Percentiles rank a stretch among this genome's conserved stretches.
Evolutionary conservation across 2,888 invertebrate genomes (phyloP).

Genomic region (Hydriomena furcata): DNA sequence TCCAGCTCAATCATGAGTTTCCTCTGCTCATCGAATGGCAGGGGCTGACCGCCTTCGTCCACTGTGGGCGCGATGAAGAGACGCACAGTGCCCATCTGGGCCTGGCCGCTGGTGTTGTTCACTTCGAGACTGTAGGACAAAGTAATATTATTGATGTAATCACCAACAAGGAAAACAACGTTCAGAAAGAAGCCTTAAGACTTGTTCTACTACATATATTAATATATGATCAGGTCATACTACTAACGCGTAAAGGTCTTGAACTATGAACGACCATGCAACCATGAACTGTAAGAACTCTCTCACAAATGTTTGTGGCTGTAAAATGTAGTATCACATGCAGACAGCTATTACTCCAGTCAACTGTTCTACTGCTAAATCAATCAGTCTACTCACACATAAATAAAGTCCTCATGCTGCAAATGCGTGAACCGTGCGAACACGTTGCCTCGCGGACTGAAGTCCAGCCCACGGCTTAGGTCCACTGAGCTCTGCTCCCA

Average conservation of each 20-base stretch:
- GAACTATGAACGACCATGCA: no score
- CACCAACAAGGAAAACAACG: no score
- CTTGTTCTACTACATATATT: no score
- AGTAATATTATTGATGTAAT: no score
- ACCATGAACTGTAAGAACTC: no score
- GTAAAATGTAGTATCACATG: no score
- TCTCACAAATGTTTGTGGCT: no score
- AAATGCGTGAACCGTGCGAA: constrained; percentile 88
- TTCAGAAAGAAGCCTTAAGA: no score
- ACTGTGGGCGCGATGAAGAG: constrained; percentile 87
- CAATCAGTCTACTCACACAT: constrained; percentile 70
- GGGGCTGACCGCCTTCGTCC: constrained; percentile 64
- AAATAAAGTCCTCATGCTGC: constrained; percentile 86
- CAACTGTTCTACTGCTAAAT: no score
- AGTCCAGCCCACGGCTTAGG: constrained; percentile 91
- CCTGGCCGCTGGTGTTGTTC: constrained; percentile 78
- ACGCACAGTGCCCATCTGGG: constrained; percentile 85
- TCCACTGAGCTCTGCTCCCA: constrained; percentile 93
- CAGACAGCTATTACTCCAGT: no score
- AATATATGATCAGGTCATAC: no score
- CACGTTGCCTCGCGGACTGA: constrained; percentile 89
- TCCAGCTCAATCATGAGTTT: constrained; percentile 88
- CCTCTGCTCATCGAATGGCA: constrained; percentile 77
- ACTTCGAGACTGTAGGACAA: constrained; percentile 71
- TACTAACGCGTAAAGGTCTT: no score